A percentile compares a stretch with the other conserved stretches of the same genome.
These are phyloP conservation scores for Philonicus albiceps DNA, from an alignment of 2,888 invertebrate species.

Conservation along the genomic window DNA sequence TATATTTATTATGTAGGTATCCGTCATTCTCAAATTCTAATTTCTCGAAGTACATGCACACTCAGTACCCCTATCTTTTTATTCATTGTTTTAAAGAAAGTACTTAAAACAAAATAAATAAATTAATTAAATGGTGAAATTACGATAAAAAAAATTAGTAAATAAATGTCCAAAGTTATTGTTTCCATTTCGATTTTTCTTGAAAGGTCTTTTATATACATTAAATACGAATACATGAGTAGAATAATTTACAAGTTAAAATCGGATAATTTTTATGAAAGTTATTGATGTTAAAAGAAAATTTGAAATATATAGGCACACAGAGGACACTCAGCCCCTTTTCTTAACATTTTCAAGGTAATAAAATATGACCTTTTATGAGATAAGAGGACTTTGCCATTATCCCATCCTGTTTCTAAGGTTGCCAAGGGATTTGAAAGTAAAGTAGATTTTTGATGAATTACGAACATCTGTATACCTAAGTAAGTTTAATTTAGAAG, in stretches of 20 bases:
- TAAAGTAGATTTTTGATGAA: not conserved
- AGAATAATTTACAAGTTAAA: not conserved
- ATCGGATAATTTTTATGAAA: not conserved
- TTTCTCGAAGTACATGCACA: too few species aligned
- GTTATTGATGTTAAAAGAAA: not conserved
- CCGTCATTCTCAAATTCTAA: too few species aligned
- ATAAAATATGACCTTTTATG: not conserved
- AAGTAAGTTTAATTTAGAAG: not conserved
- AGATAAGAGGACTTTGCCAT: not conserved
- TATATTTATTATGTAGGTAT: too few species aligned
- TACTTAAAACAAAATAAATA: too few species aligned
- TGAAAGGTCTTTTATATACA: not conserved
- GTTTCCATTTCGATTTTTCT: too few species aligned
- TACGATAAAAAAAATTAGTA: too few species aligned
- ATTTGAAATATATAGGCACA: not conserved
- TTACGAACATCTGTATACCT: not conserved
- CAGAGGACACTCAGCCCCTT: too few species aligned
- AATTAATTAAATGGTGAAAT: too few species aligned
- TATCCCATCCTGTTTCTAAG: not conserved
- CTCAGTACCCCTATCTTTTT: too few species aligned
- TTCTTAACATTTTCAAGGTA: not conserved
- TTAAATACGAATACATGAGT: not conserved
- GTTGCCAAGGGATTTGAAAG: not conserved
- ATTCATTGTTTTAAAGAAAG: too few species aligned
- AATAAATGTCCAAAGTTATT: too few species aligned